These are phyloP conservation scores for Ichneumon xanthorius DNA, from an alignment of 2,888 invertebrate species.

Conservation along the genomic window DNA sequence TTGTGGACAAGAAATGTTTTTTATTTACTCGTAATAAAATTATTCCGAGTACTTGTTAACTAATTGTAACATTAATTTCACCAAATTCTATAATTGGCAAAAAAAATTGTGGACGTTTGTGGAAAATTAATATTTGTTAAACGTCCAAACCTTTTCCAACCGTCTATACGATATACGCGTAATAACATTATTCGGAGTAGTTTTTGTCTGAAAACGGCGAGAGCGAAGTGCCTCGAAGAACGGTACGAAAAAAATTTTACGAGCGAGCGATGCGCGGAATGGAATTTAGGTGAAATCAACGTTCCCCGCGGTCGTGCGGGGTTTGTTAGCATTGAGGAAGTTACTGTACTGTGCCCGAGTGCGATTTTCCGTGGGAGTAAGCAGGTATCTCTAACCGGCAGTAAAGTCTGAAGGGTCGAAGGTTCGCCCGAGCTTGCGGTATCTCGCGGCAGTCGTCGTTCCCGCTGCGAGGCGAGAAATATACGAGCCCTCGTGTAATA, in stretches of 20 bases:
- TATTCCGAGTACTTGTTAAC: slow-evolving; percentile 8
- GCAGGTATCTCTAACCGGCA: slow-evolving; percentile 17
- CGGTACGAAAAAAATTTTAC: not conserved
- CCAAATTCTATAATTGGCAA: not conserved
- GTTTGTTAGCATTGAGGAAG: slow-evolving; percentile 20
- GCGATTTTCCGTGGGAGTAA: slow-evolving; percentile 24
- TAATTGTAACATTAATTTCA: not conserved
- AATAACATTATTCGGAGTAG: slow-evolving; percentile 17
- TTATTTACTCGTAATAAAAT: slow-evolving; percentile 3
- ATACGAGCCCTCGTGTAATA: slow-evolving; percentile 56
- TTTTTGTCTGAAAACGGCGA: not conserved
- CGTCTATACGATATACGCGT: not conserved
- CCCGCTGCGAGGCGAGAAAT: slow-evolving; percentile 43
- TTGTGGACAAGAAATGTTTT: not conserved
- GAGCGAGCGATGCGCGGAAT: not conserved
- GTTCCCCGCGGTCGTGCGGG: not conserved
- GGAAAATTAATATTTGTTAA: not conserved
- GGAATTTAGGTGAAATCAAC: slow-evolving; percentile 23
- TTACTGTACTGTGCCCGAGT: slow-evolving; percentile 2
- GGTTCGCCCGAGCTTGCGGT: slow-evolving; percentile 45
- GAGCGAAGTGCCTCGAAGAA: slow-evolving; percentile 17
- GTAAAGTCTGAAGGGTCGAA: slow-evolving; percentile 53
- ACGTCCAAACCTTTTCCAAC: not conserved
- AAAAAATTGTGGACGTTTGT: not conserved
- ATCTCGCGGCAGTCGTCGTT: slow-evolving; percentile 51